Percentiles rank a stretch among this genome's conserved stretches.
Evolutionary conservation across 2,113 vertebrate species (phyloP).

Genomic region (Geothlypis trichas): DNA sequence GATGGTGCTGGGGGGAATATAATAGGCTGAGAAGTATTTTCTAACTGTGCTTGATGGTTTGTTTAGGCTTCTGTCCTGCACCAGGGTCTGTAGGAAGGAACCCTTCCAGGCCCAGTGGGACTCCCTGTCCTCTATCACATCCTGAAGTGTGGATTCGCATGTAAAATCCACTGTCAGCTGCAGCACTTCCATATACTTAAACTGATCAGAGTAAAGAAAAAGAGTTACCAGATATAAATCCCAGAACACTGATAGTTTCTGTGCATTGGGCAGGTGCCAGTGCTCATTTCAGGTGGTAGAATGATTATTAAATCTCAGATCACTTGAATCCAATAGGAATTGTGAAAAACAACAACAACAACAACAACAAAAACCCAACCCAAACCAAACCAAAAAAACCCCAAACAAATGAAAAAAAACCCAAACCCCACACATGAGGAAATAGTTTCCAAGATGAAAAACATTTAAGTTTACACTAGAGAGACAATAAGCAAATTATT

Average conservation of each 20-base stretch:
- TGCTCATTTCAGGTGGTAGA: background rate
- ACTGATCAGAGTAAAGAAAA: background rate
- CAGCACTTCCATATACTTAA: background rate
- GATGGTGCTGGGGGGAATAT: constrained; percentile 7
- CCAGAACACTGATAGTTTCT: background rate
- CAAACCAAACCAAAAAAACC: too few species aligned
- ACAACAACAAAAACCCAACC: background rate
- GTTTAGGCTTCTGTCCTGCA: constrained; percentile 13
- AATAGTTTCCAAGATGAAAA: constrained; percentile 24
- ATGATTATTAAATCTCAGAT: background rate
- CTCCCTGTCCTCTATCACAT: background rate
- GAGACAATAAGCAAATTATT: constrained; percentile 45
- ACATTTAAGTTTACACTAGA: constrained; percentile 7
- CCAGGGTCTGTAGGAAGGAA: background rate
- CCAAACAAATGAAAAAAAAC: background rate
- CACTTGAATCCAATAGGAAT: background rate
- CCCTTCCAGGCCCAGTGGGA: background rate
- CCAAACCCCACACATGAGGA: background rate
- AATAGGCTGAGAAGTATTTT: constrained; percentile 39
- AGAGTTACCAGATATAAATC: background rate
- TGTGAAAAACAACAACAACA: background rate
- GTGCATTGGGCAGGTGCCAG: background rate
- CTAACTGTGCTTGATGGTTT: constrained; percentile 6
- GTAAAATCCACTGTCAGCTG: background rate
- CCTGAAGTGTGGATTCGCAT: background rate